These are phyloP conservation scores for Xestoiulus laeticollis DNA, from an alignment of 2,888 invertebrate species.

Conservation along the genomic window DNA sequence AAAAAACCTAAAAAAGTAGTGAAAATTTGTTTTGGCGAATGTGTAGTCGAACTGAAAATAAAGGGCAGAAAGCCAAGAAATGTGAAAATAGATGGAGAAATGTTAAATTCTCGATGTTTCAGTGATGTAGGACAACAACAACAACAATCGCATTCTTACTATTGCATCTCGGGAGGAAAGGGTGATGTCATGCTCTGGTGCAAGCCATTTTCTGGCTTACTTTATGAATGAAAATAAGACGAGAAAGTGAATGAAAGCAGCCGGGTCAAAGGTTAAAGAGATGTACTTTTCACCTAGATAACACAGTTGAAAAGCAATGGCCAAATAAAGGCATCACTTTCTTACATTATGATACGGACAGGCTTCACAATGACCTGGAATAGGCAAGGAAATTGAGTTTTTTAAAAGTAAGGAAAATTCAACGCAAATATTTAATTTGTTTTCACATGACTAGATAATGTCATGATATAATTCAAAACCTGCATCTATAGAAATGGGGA, in stretches of 20 bases:
- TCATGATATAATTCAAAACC: too few species aligned
- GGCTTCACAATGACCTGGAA: too few species aligned
- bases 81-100: conserved; percentile 19
- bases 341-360: too few species aligned
- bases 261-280: background rate
- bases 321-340: too few species aligned
- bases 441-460: too few species aligned
- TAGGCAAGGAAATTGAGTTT: too few species aligned
- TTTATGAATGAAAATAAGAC: conserved; percentile 1
- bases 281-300: background rate
- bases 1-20: background rate
- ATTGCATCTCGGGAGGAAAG: background rate
- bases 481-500: too few species aligned
- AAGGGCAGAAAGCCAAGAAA: conserved; percentile 5
- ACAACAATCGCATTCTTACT: background rate
- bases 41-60: background rate
- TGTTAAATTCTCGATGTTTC: background rate
- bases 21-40: conserved; percentile 22
- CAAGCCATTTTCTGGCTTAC: background rate
- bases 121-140: conserved; percentile 13
- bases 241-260: background rate
- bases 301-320: too few species aligned
- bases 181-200: background rate
- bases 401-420: too few species aligned
- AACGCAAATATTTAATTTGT: too few species aligned